Conservation (phyloP, 2,797 vertebrate species). For the Synanceia verrucosa region DNA sequence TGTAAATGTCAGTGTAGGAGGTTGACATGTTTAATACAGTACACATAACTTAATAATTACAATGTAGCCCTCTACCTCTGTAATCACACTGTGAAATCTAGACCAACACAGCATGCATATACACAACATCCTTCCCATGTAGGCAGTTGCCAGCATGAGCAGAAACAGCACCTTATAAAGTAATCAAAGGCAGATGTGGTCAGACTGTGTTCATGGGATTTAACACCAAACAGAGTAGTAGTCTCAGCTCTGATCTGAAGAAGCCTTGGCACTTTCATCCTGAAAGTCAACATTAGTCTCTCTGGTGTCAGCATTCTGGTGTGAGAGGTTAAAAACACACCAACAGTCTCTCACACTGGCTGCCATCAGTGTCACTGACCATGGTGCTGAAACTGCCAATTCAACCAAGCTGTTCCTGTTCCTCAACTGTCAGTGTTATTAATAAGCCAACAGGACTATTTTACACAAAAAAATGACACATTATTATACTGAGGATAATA, state of each 20-base stretch:
- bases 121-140: background rate
- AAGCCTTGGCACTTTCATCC: background rate
- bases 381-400: constrained; percentile 74
- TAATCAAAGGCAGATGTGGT: background rate
- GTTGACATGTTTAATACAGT: constrained; percentile 2
- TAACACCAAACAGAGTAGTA: background rate
- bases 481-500: background rate
- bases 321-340: background rate
- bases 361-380: constrained; percentile 70
- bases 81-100: background rate
- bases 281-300: background rate
- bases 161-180: background rate
- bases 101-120: no score
- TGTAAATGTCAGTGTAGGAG: background rate
- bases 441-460: constrained; percentile 4
- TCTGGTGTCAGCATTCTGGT: background rate
- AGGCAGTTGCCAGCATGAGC: background rate
- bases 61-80: background rate
- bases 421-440: background rate
- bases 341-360: constrained; percentile 4
- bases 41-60: no score
- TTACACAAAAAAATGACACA: background rate
- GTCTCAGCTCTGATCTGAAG: background rate
- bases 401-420: background rate
- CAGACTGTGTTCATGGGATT: background rate